These are phyloP conservation scores for Percina caprodes DNA, from an alignment of 2,113 vertebrate species.

Conservation along the genomic window DNA sequence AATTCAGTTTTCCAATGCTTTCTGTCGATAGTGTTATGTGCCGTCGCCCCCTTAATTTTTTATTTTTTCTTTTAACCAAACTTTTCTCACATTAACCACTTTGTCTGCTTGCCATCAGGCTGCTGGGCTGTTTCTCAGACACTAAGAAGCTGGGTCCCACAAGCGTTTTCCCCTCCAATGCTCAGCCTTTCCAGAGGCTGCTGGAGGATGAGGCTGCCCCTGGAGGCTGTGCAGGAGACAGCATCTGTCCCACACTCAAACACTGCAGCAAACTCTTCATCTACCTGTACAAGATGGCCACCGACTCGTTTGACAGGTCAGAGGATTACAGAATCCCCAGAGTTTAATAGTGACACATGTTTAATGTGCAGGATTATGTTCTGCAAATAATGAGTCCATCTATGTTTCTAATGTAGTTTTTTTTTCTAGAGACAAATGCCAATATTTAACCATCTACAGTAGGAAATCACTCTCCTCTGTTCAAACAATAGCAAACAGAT, in stretches of 20 bases:
- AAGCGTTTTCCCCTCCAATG: conserved; percentile 91
- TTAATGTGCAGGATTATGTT: neutral
- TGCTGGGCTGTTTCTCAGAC: conserved; percentile 97
- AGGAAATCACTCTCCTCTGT: neutral
- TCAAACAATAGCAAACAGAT: neutral
- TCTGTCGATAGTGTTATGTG: neutral
- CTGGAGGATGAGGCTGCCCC: conserved; percentile 90
- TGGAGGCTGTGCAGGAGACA: conserved; percentile 82
- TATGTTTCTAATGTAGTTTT: neutral
- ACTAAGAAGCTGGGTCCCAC: conserved; percentile 91
- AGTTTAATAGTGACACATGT: neutral
- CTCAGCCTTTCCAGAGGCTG: conserved; percentile 94
- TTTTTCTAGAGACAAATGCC: neutral
- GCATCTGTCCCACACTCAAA: conserved; percentile 90
- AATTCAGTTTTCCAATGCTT: neutral
- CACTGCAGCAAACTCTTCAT: conserved; percentile 99
- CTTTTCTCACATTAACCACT: neutral
- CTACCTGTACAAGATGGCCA: conserved; percentile 98
- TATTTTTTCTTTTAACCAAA: neutral
- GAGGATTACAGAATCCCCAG: neutral
- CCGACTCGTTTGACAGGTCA: conserved; percentile 99
- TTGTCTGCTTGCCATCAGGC: conserved; percentile 65
- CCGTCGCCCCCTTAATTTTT: too few species aligned
- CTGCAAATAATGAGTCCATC: neutral
- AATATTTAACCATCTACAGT: neutral